A percentile compares a stretch with the other conserved stretches of the same genome.
These are phyloP conservation scores for Lethocerus indicus DNA, from an alignment of 1,140 invertebrate genomes.

Conservation along the genomic window DNA sequence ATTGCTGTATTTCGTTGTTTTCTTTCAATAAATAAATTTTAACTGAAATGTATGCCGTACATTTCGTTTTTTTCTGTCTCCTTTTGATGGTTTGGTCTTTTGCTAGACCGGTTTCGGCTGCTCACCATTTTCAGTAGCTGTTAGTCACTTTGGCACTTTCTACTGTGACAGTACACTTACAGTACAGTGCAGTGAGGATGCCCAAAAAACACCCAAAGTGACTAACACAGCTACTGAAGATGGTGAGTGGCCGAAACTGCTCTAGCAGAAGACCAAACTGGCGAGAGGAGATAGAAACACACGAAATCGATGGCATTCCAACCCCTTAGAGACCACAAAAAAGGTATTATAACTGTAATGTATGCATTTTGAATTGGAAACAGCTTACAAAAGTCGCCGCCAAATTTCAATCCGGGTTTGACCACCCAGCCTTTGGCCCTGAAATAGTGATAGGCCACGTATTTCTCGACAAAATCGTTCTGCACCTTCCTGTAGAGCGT, in stretches of 20 bases:
- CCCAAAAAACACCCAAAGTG: background rate
- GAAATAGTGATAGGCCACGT: conserved; percentile 73
- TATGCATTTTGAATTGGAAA: conserved; percentile 7
- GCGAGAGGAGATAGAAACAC: background rate
- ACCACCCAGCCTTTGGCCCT: conserved; percentile 80
- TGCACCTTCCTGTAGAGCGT: conserved; percentile 37
- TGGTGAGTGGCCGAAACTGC: background rate
- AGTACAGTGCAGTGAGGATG: too few species aligned
- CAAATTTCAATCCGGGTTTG: conserved; percentile 75
- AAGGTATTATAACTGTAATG: background rate
- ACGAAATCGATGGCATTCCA: background rate
- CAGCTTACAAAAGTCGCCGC: conserved; percentile 67
- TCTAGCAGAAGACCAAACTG: background rate
- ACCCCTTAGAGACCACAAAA: conserved; percentile 9
- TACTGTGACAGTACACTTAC: too few species aligned
- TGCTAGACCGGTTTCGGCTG: too few species aligned
- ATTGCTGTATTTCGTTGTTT: too few species aligned
- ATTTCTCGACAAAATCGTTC: conserved; percentile 47
- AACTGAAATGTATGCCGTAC: too few species aligned
- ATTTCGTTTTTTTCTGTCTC: too few species aligned
- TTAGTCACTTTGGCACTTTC: too few species aligned
- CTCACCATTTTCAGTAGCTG: too few species aligned
- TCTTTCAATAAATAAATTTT: too few species aligned
- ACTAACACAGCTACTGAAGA: background rate
- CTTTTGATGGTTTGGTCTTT: too few species aligned